phyloP scores from a whole-genome alignment of 2,888 invertebrate genomes.

The Plebejus anna region DNA sequence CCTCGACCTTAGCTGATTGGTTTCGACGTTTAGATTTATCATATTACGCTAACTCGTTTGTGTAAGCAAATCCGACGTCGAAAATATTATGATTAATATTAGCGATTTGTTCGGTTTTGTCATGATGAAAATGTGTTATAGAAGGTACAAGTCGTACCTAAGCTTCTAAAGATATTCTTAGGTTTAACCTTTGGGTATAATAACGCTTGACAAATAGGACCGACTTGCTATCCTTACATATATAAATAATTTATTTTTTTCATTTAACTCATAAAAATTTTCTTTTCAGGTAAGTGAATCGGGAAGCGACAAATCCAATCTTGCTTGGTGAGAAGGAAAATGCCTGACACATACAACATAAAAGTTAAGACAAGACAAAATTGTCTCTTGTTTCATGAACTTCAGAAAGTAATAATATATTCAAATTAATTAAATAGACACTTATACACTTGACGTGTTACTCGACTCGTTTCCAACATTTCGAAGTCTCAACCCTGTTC shows the following conservation, averaged over 20 bases:
- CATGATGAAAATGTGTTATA: not conserved
- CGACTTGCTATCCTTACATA: not conserved
- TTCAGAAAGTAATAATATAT: not conserved
- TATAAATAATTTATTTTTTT: not conserved
- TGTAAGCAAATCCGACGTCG: slow-evolving; percentile 11
- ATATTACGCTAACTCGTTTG: slow-evolving; percentile 7
- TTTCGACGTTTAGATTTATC: slow-evolving; percentile 16
- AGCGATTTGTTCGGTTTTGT: not conserved
- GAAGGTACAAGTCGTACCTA: not conserved
- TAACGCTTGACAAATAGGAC: too few relatives aligned
- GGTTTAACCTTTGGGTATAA: too few relatives aligned
- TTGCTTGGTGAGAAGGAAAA: not conserved
- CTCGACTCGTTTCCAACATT: not conserved
- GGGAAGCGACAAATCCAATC: not conserved
- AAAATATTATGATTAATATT: slow-evolving; percentile 1
- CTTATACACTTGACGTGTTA: not conserved
- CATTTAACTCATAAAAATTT: not conserved
- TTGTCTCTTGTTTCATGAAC: not conserved
- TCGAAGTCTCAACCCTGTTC: not conserved
- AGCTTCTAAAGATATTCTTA: not conserved
- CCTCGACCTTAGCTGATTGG: slow-evolving; percentile 27
- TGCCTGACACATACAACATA: not conserved
- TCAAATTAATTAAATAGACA: not conserved
- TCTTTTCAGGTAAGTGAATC: slow-evolving; percentile 21
- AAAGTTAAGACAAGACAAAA: not conserved